Base-by-base conservation (phyloP, 2,113 vertebrate species). In the Kryptolebias marmoratus region DNA sequence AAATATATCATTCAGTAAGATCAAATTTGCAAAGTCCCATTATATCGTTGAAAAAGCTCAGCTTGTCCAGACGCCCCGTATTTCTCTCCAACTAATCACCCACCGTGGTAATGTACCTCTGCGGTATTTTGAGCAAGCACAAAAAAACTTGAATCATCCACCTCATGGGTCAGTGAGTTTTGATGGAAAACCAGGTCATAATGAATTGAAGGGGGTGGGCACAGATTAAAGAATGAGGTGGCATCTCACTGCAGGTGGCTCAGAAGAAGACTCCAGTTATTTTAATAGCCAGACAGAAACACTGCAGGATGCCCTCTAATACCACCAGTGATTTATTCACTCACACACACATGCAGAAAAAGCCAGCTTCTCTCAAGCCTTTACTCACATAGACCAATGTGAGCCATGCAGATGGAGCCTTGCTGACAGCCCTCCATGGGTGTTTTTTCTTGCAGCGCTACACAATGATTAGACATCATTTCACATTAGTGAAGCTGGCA, bases 261-360 rank as follows among this genome's bases (percentile, higher is more conserved):
- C 12, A 11, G 58, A 74, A 85, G 66, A 73, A 73, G 75, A 81
- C 76, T 79, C 64, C n/a, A 78, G 71, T 80, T 84, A 85, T 86
- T 86, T 86, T 79, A 85, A 85, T 85, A 86, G 67, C 75, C 67
- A 84, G 80, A 85, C 68, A 82, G 76, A 78, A 77, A 73, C 88
- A 55, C 87, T 6, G 61, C 71, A 14, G 75, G 80, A 82, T 39
- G 52, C 70, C 66, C 61, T 75, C 75, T 83, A 76, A 85, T 79
- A 79, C 73, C 75, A 62, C 48, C 22, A n/a, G 55, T 81, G 82
- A 84, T 82, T 85, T 84, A 82, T 42, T 42, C 39, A 42, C 39
- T 42, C 9, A 42, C 5, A 5, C 83, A 80, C 66, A 61, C 39
- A 69, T 47, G 49, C 68, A 56, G 30, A 31, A 61, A 59, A 68